Percentiles rank a stretch among this genome's conserved stretches.
Evolutionary conservation across 2,888 invertebrate species (phyloP).

Genomic region (Andricus quercusramuli): DNA sequence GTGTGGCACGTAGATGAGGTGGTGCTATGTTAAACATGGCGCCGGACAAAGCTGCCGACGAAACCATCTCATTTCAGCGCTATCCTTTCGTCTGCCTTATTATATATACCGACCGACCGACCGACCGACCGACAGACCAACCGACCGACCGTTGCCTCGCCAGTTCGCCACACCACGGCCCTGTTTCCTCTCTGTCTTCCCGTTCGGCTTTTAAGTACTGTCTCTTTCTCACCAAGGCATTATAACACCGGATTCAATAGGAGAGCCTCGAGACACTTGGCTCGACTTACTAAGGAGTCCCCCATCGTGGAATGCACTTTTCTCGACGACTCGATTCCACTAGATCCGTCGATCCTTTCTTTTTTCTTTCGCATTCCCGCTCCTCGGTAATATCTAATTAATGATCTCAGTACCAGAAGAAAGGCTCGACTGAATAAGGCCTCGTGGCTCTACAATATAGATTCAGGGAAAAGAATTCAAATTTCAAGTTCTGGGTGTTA

Average conservation of each 20-base stretch:
- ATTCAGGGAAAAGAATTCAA: not conserved
- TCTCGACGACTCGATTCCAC: slow-evolving; percentile 58
- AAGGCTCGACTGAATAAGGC: slow-evolving; percentile 17
- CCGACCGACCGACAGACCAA: slow-evolving; percentile 61
- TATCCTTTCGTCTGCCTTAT: slow-evolving; percentile 66
- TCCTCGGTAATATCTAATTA: slow-evolving; percentile 38
- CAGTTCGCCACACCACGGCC: slow-evolving; percentile 54
- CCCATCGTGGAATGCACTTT: slow-evolving; percentile 56
- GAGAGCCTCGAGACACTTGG: slow-evolving; percentile 56
- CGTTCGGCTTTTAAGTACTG: slow-evolving; percentile 45
- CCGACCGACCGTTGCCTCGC: slow-evolving; percentile 61
- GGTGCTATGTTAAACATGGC: slow-evolving; percentile 76
- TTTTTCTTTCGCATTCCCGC: slow-evolving; percentile 48
- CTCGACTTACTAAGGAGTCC: slow-evolving; percentile 54
- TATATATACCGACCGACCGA: slow-evolving; percentile 63
- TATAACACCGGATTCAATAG: slow-evolving; percentile 54
- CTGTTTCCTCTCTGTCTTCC: slow-evolving; percentile 57
- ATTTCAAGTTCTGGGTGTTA: not conserved
- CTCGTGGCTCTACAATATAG: not conserved
- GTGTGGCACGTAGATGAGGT: slow-evolving; percentile 72
- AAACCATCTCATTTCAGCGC: slow-evolving; percentile 75
- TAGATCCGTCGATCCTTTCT: slow-evolving; percentile 53
- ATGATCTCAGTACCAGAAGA: slow-evolving; percentile 31
- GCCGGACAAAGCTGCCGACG: slow-evolving; percentile 75
- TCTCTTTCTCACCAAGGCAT: slow-evolving; percentile 49